phyloP scores from a whole-genome alignment of 2,113 vertebrate species.

The Felis catus region DNA sequence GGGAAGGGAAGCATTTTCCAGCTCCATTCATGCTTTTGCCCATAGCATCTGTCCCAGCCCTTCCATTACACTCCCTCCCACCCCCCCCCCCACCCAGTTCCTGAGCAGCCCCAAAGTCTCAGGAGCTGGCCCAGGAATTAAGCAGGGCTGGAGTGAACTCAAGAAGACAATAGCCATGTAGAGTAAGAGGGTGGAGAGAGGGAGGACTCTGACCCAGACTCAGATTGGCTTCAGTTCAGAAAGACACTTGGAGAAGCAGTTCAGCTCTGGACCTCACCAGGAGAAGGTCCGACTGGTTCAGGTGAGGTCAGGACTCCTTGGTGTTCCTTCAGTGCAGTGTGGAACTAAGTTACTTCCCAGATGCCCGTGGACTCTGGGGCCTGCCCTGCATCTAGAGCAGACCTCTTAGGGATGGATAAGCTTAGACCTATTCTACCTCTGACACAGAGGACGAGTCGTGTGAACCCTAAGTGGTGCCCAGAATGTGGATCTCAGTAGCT shows the following conservation, averaged over 20 bases:
- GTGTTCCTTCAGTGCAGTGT: rapidly evolving
- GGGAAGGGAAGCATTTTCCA: background rate
- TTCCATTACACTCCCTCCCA: rapidly evolving
- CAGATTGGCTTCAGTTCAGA: background rate
- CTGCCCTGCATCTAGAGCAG: background rate
- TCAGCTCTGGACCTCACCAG: background rate
- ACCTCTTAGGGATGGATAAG: background rate
- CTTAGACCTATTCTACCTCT: background rate
- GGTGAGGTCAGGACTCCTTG: background rate
- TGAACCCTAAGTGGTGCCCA: background rate
- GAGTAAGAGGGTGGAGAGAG: background rate
- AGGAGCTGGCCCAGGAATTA: background rate
- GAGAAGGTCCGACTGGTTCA: background rate
- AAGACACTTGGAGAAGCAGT: background rate
- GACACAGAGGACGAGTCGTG: background rate
- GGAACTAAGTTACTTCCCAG: background rate
- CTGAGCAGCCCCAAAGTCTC: background rate
- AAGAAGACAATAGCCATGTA: background rate
- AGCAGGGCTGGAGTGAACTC: background rate
- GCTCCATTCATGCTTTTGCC: background rate
- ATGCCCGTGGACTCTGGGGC: background rate
- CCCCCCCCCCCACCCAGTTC: rapidly evolving
- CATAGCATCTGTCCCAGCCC: background rate
- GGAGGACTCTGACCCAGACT: background rate
- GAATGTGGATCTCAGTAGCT: background rate